Conservation (phyloP, 2,113 vertebrate species). For the Cathartes aura region DNA sequence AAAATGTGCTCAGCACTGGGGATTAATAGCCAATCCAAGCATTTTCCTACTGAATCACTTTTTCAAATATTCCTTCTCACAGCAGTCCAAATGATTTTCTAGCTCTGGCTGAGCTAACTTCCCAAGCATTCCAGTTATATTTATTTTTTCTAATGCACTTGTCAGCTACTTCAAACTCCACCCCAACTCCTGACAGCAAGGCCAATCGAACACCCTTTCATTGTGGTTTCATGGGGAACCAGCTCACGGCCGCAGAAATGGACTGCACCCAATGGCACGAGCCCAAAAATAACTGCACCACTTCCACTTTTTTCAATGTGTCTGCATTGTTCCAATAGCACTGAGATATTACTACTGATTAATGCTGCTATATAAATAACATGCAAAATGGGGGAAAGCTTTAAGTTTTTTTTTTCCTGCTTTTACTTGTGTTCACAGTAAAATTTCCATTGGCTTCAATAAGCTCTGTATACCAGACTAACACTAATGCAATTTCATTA, state of each 20-base stretch:
- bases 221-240: conserved; percentile 36
- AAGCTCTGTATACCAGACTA: background rate
- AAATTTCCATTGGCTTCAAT: background rate
- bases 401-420: background rate
- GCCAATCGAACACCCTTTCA: conserved; percentile 23
- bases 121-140: conserved; percentile 54
- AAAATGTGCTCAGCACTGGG: background rate
- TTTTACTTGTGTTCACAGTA: background rate
- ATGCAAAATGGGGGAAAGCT: background rate
- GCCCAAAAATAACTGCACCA: conserved; percentile 41
- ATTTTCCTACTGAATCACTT: conserved; percentile 35
- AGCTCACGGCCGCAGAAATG: conserved; percentile 27
- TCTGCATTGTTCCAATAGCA: conserved; percentile 22
- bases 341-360: conserved; percentile 42
- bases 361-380: conserved; percentile 28
- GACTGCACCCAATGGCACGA: conserved; percentile 51
- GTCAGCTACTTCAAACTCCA: conserved; percentile 55
- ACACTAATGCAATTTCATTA: background rate
- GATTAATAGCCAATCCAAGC: conserved; percentile 36
- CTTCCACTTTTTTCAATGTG: conserved; percentile 25
- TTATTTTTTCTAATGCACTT: conserved; percentile 68
- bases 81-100: conserved; percentile 48
- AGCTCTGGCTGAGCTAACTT: conserved; percentile 51
- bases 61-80: conserved; percentile 16
- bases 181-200: conserved; percentile 16